Base-by-base conservation (phyloP, 2,888 invertebrate genomes). In the Agrotis clavis region DNA sequence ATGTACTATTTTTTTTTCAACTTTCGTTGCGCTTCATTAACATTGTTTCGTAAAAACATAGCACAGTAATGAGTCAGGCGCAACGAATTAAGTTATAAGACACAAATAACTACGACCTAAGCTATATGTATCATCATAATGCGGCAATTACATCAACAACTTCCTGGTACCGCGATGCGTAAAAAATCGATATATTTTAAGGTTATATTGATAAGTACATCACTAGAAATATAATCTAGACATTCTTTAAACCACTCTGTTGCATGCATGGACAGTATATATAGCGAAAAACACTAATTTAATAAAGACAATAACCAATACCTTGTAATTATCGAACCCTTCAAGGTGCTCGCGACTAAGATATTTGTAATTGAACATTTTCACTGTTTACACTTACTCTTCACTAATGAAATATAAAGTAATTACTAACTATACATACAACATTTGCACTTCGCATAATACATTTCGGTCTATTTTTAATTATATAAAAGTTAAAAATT, bases 271-370 rank as follows among this genome's bases (percentile, higher is more conserved):
- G n/a, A 47, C 13, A 35, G 47, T 63, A 56, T 69, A 30, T 66
- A 48, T 11, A 68, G 53, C 57, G n/a, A 18, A 68, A 48, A 79
- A 65, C 62, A 82, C 62, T 79, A 81, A 82, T 81, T 82, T 51
- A 82, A 81, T 81, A 74, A 59, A 57, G 56, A 67, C 56, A 54
- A 67, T 35, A 80, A 67, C 63, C 62, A 61, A 65, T 92, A 96
- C 99, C 98, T 99, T 99, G 92, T 99, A 99, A 93, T 98, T 98
- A 95, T 99, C 99, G 96, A 99, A 99, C 83, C 99, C 99, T 91
- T 97, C 97, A 74, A 99, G 97, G 91, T 99, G 98, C 87, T 98
- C 98, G 84, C 97, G 97, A 68, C 97, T 97, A 82, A 99, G 97
- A 95, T 99, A 99, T 93, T 98, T 97, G 87, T 97, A 97, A 91